A percentile compares a stretch with the other conserved stretches of the same genome.
phyloP scores from a whole-genome alignment of 2,888 invertebrate genomes.

The Melanostoma scalare region DNA sequence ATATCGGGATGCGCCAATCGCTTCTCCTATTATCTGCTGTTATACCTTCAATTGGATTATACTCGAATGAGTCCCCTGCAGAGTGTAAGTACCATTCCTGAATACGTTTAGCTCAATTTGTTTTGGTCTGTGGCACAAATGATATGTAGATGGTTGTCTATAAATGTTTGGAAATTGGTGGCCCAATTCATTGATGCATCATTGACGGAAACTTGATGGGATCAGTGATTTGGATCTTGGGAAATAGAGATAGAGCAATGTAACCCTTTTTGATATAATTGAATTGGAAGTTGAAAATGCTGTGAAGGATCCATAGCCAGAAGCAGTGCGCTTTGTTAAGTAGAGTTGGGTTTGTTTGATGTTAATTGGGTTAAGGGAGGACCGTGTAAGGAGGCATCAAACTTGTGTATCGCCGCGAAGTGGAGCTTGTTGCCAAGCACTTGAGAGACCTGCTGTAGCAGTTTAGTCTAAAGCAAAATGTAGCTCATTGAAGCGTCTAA shows the following conservation, averaged over 20 bases:
- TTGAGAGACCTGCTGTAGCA: no score
- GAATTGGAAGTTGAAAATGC: no score
- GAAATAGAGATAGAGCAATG: neutral
- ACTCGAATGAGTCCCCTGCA: neutral
- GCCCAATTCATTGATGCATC: constrained; percentile 56
- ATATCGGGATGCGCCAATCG: constrained; percentile 68
- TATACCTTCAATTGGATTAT: constrained; percentile 52
- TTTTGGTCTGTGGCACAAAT: constrained; percentile 24
- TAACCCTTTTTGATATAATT: neutral
- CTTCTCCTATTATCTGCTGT: constrained; percentile 38
- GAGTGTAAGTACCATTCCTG: neutral
- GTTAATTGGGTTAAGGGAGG: no score
- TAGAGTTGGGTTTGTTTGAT: no score
- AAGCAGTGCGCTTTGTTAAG: no score
- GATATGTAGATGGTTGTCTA: constrained; percentile 40
- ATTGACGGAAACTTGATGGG: constrained; percentile 44
- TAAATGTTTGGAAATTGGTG: constrained; percentile 31
- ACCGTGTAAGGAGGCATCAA: no score
- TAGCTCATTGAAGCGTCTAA: no score
- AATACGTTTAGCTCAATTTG: constrained; percentile 46
- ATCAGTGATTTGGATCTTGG: constrained; percentile 24
- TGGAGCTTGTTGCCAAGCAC: no score
- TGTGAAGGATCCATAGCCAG: no score
- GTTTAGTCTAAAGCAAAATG: no score
- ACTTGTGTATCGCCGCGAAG: no score